These are phyloP conservation scores for Lasius platythorax DNA, from an alignment of 2,888 invertebrate genomes.

Conservation along the genomic window DNA sequence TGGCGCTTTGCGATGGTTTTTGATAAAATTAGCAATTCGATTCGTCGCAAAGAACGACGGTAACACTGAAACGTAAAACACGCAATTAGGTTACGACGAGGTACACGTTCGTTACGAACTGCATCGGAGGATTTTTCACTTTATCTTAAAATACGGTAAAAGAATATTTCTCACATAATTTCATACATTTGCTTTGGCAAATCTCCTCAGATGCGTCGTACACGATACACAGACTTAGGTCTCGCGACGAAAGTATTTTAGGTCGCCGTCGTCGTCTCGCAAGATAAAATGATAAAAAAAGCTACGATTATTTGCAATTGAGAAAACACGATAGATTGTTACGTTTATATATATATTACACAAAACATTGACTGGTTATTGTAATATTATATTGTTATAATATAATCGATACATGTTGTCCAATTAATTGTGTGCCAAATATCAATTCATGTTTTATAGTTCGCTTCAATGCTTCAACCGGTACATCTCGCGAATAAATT, in stretches of 20 bases:
- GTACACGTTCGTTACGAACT: constrained; percentile 40
- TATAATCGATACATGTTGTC: constrained; percentile 27
- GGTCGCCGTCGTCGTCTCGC: constrained; percentile 61
- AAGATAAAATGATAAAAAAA: constrained; percentile 5
- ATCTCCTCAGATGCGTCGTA: constrained; percentile 54
- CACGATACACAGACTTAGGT: constrained; percentile 60
- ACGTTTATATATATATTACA: neutral
- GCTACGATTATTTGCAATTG: constrained; percentile 11
- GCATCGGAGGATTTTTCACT: constrained; percentile 39
- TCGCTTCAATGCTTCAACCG: constrained; percentile 16
- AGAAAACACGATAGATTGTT: neutral
- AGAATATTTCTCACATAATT: neutral
- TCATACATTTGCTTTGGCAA: neutral
- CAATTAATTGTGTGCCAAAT: constrained; percentile 19
- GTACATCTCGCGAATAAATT: constrained; percentile 15
- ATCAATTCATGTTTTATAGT: constrained; percentile 17
- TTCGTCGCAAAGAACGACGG: constrained; percentile 56
- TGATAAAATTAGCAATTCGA: constrained; percentile 43
- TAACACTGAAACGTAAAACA: constrained; percentile 74
- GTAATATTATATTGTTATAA: neutral
- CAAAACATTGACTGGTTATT: neutral
- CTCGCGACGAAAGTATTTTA: constrained; percentile 52
- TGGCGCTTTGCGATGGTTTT: constrained; percentile 27
- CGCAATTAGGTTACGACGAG: constrained; percentile 66
- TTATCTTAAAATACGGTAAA: neutral